Conservation (phyloP, 2,888 invertebrate species). For the Drosophila lutescens region DNA sequence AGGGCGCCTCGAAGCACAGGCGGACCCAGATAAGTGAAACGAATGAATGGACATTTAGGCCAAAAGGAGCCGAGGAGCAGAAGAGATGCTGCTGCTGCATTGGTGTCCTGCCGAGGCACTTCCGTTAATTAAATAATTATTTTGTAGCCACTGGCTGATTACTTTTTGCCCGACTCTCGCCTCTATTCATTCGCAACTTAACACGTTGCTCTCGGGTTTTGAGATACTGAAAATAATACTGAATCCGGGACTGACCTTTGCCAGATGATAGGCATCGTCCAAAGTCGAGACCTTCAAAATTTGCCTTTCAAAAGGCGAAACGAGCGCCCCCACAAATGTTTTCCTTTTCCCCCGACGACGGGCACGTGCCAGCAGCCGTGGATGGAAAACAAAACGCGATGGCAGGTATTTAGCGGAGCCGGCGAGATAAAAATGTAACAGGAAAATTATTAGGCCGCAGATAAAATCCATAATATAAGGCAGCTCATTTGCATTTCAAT, state of each 20-base stretch:
- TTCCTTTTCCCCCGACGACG: conserved; percentile 7
- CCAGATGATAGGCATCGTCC: conserved; percentile 45
- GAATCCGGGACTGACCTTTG: conserved; percentile 31
- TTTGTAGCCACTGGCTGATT: conserved; percentile 76
- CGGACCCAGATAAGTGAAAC: conserved; percentile 65
- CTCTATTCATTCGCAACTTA: conserved; percentile 62
- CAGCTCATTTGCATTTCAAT: conserved; percentile 73
- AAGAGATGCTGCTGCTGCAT: conserved; percentile 9
- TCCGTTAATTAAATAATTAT: conserved; percentile 81
- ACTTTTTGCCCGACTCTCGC: conserved; percentile 58
- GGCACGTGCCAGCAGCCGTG: conserved; percentile 36
- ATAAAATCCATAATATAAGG: conserved; percentile 59
- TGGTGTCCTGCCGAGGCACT: conserved; percentile 47
- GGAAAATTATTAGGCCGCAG: conserved; percentile 62
- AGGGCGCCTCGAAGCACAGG: conserved; percentile 15
- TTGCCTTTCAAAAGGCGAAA: conserved; percentile 15
- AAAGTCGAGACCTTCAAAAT: conserved; percentile 23
- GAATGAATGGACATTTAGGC: conserved; percentile 72
- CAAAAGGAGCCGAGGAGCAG: conserved; percentile 22
- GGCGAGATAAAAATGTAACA: conserved; percentile 46
- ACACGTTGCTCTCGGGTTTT: conserved; percentile 33
- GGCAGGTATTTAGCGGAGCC: conserved; percentile 49
- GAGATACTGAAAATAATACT: conserved; percentile 2
- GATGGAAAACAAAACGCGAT: conserved; percentile 35
- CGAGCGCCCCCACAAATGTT: conserved; percentile 20